Evolutionary conservation across 2,113 vertebrate genomes (phyloP), one percentile per base, ranked within the genome.

Genomic region (Gnathonemus echidnorhynchus): DNA sequence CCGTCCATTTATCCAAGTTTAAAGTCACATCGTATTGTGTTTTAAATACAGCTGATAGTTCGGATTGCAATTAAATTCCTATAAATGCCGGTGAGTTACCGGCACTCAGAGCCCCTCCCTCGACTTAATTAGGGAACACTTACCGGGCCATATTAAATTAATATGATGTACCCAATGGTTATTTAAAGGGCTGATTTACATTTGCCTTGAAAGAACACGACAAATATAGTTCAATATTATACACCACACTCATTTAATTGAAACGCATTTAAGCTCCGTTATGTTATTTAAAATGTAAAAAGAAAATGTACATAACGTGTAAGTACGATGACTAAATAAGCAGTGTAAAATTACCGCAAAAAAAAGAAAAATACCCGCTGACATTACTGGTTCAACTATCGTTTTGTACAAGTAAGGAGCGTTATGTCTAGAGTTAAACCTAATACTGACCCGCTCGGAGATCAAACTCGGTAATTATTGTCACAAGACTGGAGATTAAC

Each of bases 401-500:
- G 83, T 90, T 84, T 92, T 95, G 93, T 94, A 90, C 89, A 90
- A 89, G 92, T 93, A 93, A 91, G 91, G 93, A 90, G 93, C 93
- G 89, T 92, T 92, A 88, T 90, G 92, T 90, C 91, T 90, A 92
- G 95, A 96, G 96, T 94, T 95, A 95, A 95, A 96, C 94, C 93
- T 94, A 90, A 91, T 93, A 93, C 94, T 96, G 97, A 97, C 97
- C 97, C 88, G 92, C 90, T 94, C 92, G 94, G 92, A 97, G 94
- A 95, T 93, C 92, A 97, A 95, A 95, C 96, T 94, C 95, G 94
- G 96, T 98, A 98, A 98, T 98, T 97, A 98, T 97, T 96, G 98
- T 99, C 98, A 99, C 98, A 99, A 98, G 98, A 97, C 96, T 96
- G 94, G 94, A 97, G 98, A 99, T 99, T 99, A 99, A 92, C 95